Percentiles rank a stretch among this genome's conserved stretches.
Conservation (phyloP, 2,888 invertebrate species). For the Holacanthella duospinosa region DNA sequence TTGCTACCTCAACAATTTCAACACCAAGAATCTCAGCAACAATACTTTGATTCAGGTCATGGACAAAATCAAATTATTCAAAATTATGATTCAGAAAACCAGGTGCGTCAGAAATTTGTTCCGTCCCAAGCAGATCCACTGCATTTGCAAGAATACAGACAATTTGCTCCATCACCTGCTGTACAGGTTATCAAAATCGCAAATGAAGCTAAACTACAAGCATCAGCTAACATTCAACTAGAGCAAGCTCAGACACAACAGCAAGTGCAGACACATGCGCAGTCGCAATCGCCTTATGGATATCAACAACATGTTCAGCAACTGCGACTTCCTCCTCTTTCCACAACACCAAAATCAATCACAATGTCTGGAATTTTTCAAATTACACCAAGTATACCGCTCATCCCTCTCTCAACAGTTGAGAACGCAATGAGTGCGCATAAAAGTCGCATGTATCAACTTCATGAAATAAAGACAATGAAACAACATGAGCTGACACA, state of each 20-base stretch:
- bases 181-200: no score
- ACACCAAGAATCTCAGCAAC: background rate
- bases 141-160: slow-evolving; percentile 17
- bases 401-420: slow-evolving; percentile 34
- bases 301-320: slow-evolving; percentile 1
- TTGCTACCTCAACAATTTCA: no score
- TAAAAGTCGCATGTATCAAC: slow-evolving; percentile 17
- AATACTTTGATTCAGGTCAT: background rate
- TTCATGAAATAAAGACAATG: slow-evolving; percentile 2
- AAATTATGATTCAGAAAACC: background rate
- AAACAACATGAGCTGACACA: background rate
- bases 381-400: slow-evolving; percentile 30
- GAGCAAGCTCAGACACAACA: slow-evolving; percentile 6
- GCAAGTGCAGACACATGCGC: background rate
- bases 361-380: slow-evolving; percentile 13
- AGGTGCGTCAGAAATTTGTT: background rate
- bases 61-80: background rate
- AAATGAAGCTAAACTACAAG: slow-evolving; percentile 10
- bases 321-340: background rate
- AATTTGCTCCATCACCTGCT: no score
- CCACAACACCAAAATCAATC: slow-evolving; percentile 16
- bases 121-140: background rate
- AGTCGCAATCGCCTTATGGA: background rate
- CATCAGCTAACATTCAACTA: slow-evolving; percentile 12
- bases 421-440: slow-evolving; percentile 34